A percentile compares a stretch with the other conserved stretches of the same genome.
These are phyloP conservation scores for Rhopalosiphum maidis DNA, from an alignment of 1,140 invertebrate species.

Conservation along the genomic window DNA sequence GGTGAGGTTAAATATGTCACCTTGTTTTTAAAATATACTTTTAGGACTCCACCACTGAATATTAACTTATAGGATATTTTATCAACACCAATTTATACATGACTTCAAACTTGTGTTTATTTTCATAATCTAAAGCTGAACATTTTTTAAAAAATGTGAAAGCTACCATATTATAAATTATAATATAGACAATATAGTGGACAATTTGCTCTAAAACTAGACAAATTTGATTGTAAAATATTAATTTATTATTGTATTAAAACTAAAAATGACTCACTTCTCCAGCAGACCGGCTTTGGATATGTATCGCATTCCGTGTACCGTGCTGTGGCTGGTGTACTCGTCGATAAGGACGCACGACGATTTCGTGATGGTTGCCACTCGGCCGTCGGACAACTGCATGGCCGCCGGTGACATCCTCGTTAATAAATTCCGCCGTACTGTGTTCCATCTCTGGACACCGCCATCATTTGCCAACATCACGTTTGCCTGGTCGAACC, in stretches of 20 bases:
- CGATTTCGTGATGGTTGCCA: neutral
- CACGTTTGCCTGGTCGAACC: neutral
- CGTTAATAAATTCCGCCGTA: neutral
- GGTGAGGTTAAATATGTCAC: too few relatives aligned
- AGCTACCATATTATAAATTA: too few relatives aligned
- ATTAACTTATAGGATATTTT: too few relatives aligned
- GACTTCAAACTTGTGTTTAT: too few relatives aligned
- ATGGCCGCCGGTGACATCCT: neutral
- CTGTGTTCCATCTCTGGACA: neutral
- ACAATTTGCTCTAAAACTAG: too few relatives aligned
- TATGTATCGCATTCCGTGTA: slow-evolving; percentile 59
- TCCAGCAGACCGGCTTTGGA: slow-evolving; percentile 56
- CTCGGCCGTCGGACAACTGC: too few relatives aligned
- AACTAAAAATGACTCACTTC: slow-evolving; percentile 48
- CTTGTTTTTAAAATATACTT: too few relatives aligned
- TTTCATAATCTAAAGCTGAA: too few relatives aligned
- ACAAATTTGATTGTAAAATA: neutral
- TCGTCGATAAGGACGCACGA: slow-evolving; percentile 57
- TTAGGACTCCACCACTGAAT: too few relatives aligned
- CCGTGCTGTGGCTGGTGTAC: slow-evolving; percentile 58
- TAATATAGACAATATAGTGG: too few relatives aligned
- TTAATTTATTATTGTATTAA: neutral
- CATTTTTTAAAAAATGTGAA: too few relatives aligned
- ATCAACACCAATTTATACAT: too few relatives aligned
- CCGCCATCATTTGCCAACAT: neutral